A percentile compares a stretch with the other conserved stretches of the same genome.
Evolutionary conservation across 2,113 vertebrate genomes (phyloP).

Genomic region (Micronycteris hirsuta): DNA sequence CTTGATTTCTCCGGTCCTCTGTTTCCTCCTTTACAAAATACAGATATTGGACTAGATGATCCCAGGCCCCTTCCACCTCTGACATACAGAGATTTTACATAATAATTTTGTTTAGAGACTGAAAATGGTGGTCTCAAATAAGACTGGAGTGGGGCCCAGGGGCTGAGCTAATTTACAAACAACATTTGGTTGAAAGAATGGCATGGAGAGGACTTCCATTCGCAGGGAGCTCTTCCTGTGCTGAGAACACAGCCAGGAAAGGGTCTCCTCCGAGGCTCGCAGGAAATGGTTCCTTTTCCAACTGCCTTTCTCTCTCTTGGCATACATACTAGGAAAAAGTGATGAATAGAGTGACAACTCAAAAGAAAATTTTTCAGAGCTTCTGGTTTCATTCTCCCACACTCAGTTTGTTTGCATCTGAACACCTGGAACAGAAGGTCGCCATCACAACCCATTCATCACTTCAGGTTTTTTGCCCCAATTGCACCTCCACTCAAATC

Average conservation of each 20-base stretch:
- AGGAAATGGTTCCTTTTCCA: not conserved
- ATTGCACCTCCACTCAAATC: not conserved
- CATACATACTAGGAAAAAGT: conserved; percentile 38
- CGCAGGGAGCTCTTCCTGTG: not conserved
- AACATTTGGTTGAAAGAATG: not conserved
- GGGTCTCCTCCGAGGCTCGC: not conserved
- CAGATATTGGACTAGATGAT: not conserved
- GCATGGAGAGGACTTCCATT: not conserved
- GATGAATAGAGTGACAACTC: not conserved
- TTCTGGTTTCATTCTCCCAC: not conserved
- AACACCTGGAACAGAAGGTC: not conserved
- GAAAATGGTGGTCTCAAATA: not conserved
- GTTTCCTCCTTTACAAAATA: not conserved
- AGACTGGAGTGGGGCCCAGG: not conserved
- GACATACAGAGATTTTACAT: not conserved
- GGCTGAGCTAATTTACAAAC: not conserved
- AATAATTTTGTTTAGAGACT: not conserved
- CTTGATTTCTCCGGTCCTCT: not conserved
- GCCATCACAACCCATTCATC: not conserved
- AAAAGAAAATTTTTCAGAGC: not conserved
- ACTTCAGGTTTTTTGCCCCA: not conserved
- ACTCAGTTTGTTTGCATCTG: not conserved
- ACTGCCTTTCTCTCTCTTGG: not conserved
- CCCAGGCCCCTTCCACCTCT: not conserved
- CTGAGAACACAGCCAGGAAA: not conserved